Percentiles rank a stretch among this genome's conserved stretches.
phyloP scores from a whole-genome alignment of 2,113 vertebrate species.

The Coptodon bakossiorum region DNA sequence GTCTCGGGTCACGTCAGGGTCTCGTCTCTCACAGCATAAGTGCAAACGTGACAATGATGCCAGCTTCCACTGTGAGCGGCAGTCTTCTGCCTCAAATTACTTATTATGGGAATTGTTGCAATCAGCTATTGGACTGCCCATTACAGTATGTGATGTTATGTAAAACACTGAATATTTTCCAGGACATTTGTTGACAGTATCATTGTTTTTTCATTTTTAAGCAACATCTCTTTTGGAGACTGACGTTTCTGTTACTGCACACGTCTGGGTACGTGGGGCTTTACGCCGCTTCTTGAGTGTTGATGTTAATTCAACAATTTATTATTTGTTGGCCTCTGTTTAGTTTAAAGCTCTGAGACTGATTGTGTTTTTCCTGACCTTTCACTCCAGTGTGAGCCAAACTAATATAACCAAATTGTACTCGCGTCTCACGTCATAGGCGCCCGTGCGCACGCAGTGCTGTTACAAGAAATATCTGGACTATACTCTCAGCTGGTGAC shows the following conservation, averaged over 20 bases:
- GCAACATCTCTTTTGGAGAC: not conserved
- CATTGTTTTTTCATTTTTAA: not conserved
- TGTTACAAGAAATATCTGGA: not conserved
- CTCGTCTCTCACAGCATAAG: slow-evolving; percentile 26
- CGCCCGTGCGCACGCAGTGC: not conserved
- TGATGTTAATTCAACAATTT: not conserved
- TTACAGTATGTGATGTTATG: not conserved
- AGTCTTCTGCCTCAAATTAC: slow-evolving; percentile 6
- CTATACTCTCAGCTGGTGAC: slow-evolving; percentile 15
- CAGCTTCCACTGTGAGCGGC: slow-evolving; percentile 16
- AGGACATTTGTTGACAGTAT: not conserved
- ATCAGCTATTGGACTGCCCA: not conserved
- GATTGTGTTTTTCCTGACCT: not conserved
- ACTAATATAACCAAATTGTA: not conserved
- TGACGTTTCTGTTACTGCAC: not conserved
- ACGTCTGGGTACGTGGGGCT: not conserved
- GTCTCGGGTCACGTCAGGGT: slow-evolving; percentile 42
- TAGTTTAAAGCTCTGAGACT: not conserved
- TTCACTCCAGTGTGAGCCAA: not conserved
- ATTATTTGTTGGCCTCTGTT: not conserved
- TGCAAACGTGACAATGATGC: slow-evolving; percentile 56
- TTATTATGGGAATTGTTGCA: not conserved
- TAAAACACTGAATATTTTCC: not conserved
- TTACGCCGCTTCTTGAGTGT: not conserved
- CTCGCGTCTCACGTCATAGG: not conserved